Conservation (phyloP, 1,140 invertebrate genomes). For the Drosophila prosaltans region DNA sequence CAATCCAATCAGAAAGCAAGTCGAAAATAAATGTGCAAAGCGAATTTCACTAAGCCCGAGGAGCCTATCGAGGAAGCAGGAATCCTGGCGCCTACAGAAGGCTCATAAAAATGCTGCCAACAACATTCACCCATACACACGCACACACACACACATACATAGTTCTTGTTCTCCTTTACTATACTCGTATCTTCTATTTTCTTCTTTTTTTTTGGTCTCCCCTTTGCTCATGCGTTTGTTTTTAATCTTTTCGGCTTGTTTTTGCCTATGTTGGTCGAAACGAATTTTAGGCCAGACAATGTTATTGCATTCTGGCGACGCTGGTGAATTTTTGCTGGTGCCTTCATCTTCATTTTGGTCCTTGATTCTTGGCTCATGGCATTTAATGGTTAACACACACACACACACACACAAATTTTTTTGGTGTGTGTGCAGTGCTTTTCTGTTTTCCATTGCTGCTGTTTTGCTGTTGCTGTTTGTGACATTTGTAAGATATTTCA, state of each 20-base stretch:
- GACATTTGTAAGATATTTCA: constrained; percentile 58
- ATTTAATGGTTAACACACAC: constrained; percentile 66
- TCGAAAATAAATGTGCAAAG: constrained; percentile 69
- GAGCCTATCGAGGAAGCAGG: constrained; percentile 68
- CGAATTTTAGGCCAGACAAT: constrained; percentile 64
- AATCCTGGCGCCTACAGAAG: constrained; percentile 72
- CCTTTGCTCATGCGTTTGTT: constrained; percentile 63
- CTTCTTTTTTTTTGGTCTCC: constrained; percentile 8
- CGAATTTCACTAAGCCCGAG: constrained; percentile 63
- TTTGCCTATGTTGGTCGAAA: constrained; percentile 54
- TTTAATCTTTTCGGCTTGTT: constrained; percentile 78
- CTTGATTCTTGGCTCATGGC: constrained; percentile 6
- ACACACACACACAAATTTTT: constrained; percentile 33
- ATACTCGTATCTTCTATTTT: constrained; percentile 28
- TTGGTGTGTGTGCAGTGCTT: constrained; percentile 28
- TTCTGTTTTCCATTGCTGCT: background rate
- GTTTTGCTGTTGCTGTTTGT: constrained; percentile 59
- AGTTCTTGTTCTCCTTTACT: background rate
- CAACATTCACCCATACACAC: constrained; percentile 34
- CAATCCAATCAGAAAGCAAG: constrained; percentile 64
- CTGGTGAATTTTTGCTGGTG: constrained; percentile 24
- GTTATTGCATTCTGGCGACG: constrained; percentile 79
- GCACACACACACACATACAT: background rate
- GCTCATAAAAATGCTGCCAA: constrained; percentile 68
- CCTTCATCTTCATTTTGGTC: constrained; percentile 7